phyloP scores from a whole-genome alignment of 2,797 vertebrate species.

The Heliangelus exortis region DNA sequence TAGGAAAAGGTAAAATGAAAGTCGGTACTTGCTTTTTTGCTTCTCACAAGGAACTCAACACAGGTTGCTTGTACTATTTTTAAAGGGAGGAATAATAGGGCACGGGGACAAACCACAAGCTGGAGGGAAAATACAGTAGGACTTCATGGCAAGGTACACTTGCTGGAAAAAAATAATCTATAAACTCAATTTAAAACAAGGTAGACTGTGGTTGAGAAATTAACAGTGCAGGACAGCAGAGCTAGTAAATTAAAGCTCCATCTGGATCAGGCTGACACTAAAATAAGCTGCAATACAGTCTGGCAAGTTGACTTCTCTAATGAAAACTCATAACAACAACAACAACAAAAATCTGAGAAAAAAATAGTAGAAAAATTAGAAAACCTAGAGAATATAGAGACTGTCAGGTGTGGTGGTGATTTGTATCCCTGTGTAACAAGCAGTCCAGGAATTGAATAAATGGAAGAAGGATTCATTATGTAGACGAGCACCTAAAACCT shows the following conservation, averaged over 20 bases:
- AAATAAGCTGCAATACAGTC: slow-evolving; percentile 33
- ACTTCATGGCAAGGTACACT: neutral
- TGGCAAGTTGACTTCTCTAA: neutral
- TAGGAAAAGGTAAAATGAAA: slow-evolving; percentile 4
- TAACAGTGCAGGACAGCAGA: slow-evolving; percentile 12
- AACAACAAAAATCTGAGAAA: neutral
- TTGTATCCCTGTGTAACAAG: neutral
- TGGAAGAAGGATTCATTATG: neutral
- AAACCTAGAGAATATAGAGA: neutral
- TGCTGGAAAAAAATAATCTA: neutral
- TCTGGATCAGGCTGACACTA: slow-evolving; percentile 27
- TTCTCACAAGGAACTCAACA: neutral
- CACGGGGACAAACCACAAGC: neutral
- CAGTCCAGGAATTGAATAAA: neutral
- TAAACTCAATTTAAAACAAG: neutral
- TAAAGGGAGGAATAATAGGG: neutral
- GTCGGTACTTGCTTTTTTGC: neutral
- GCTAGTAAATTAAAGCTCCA: slow-evolving; percentile 11
- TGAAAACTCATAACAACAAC: neutral
- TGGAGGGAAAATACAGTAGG: neutral
- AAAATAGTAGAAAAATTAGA: neutral
- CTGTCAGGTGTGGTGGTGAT: neutral
- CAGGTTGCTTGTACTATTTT: neutral
- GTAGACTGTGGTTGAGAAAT: neutral
- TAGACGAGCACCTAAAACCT: neutral